Conservation (phyloP, 2,888 invertebrate species). For the Drosophila seclusa region DNA sequence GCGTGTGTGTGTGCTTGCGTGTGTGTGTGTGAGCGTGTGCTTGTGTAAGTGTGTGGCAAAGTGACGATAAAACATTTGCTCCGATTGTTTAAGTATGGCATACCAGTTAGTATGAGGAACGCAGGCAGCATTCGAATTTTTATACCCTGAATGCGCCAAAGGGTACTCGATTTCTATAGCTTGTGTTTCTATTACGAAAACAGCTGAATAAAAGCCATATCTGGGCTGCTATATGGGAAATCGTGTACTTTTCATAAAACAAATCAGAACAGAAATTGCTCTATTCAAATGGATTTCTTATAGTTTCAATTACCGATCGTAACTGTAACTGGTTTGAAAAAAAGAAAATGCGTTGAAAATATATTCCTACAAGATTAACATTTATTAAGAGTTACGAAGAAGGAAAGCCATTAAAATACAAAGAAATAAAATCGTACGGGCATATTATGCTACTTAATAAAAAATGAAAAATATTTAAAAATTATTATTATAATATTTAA, state of each 20-base stretch:
- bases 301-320: neutral
- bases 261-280: slow-evolving; percentile 20
- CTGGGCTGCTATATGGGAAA: slow-evolving; percentile 7
- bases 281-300: neutral
- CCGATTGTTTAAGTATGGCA: slow-evolving; percentile 76
- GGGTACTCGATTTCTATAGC: slow-evolving; percentile 40
- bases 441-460: neutral
- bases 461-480: neutral
- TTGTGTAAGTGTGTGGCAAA: slow-evolving; percentile 61
- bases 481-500: neutral
- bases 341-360: neutral
- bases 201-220: slow-evolving; percentile 4
- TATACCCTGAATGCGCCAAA: slow-evolving; percentile 39
- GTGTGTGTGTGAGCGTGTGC: slow-evolving; percentile 13
- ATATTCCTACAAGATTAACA: neutral
- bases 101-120: slow-evolving; percentile 24
- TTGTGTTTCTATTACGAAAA: slow-evolving; percentile 39
- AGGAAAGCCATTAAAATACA: neutral
- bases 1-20: slow-evolving; percentile 1
- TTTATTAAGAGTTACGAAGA: neutral
- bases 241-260: slow-evolving; percentile 36
- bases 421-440: neutral
- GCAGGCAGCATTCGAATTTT: slow-evolving; percentile 45
- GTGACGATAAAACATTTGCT: slow-evolving; percentile 78
- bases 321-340: neutral